These are phyloP conservation scores for Acrocephalus kingi DNA, from an alignment of 2,113 vertebrate genomes.

Conservation along the genomic window DNA sequence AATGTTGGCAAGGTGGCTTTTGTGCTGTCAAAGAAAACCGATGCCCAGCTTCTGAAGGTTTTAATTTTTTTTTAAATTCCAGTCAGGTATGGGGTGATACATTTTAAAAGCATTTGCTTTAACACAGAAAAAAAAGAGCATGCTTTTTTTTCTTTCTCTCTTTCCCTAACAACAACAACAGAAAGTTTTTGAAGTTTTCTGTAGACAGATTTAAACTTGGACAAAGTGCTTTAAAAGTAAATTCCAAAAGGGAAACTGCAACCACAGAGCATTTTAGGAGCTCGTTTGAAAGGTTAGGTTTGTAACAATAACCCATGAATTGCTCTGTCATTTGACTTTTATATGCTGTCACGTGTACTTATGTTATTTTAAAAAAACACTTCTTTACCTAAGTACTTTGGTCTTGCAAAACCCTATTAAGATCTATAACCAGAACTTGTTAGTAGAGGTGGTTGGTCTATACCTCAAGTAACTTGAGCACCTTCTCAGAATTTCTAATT, in stretches of 20 bases:
- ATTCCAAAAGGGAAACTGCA: slow-evolving; percentile 20
- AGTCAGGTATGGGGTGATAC: background rate
- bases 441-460: background rate
- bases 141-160: background rate
- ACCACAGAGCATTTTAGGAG: background rate
- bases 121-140: background rate
- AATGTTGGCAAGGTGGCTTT: background rate
- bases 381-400: slow-evolving; percentile 11
- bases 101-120: background rate
- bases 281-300: slow-evolving; percentile 13
- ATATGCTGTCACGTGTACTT: slow-evolving; percentile 20
- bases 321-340: slow-evolving; percentile 27
- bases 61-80: background rate
- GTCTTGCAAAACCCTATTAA: slow-evolving; percentile 23
- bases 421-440: background rate
- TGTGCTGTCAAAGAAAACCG: background rate
- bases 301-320: slow-evolving; percentile 22
- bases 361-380: background rate
- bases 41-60: slow-evolving; percentile 5
- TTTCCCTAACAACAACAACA: background rate
- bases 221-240: slow-evolving; percentile 19
- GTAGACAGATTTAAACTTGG: background rate
- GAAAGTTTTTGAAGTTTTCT: background rate
- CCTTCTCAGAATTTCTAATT: background rate
- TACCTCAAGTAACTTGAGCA: background rate